Evolutionary conservation across 2,888 invertebrate species (phyloP), one percentile per base, ranked within the genome.

Genomic region (Spilarctia lutea): DNA sequence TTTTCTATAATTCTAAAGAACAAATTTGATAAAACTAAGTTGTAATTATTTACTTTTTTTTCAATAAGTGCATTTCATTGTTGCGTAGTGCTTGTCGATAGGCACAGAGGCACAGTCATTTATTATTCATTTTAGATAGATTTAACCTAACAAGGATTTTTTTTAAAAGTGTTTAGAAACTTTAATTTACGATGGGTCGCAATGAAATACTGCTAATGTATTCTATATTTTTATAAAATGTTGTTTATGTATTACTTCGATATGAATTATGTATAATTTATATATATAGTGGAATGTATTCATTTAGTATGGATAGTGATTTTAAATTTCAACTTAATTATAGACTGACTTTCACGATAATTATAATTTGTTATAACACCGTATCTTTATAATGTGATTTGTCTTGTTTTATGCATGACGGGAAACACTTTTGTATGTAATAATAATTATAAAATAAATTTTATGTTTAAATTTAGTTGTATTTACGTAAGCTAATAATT

Each of bases 81-180:
- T 92, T 91, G 89, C 88, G 86, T 86, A 89, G 94, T 95, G 94
- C 94, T 91, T 88, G 87, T 87, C 86, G 91, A 91, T 93, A 95
- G 94, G 95, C 95, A 95, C 94, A 89, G 91, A 92, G 93, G 92
- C 93, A 94, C 93, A 94, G 94, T 94, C 93, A 91, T 91, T 89
- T 87, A 85, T 89, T 87, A 87, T 81, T 86, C 86, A 81, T 86
- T 89, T 80, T 76, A 83, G 79, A 80, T 86, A 86, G 79, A 85
- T 82, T 86, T 90, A 90, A 79, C 85, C 88, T 91, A 89, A 80
- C 72, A 76, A 42, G 45, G 69, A 81, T 11, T 80, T 77, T 82
- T 82, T 86, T 81, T 81, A 80, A 86, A 83, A 80, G 67, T 75
- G 72, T 76, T 60, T 67, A 65, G 74, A 72, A 33, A 33, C 63